Base-by-base conservation (phyloP, 2,888 invertebrate species). In the Petrophora chlorosata region DNA sequence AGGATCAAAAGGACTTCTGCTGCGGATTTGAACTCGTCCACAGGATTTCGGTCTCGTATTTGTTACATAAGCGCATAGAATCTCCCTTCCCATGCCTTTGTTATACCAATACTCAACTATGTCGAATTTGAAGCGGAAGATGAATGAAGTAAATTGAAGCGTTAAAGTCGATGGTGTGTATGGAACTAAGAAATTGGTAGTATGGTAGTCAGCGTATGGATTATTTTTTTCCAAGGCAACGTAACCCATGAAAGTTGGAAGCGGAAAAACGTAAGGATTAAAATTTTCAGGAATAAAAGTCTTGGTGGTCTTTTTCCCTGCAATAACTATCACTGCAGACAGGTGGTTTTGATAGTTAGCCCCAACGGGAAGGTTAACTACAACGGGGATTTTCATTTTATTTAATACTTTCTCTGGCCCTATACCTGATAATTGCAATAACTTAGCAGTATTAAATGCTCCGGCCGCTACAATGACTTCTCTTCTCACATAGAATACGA, bases 1-100 rank as follows among this genome's bases (percentile, higher is more conserved):
- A 23, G 85, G 77, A 3, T 92, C 90, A 1, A 67, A 58, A 0
- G 93, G 92, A 65, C 93, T 77, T 0, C 62, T 53, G 4, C 90
- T 91, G 32, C 76, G 76, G 1, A 95, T 70, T n/a, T 80, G 74
- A 1, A 95, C 59, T n/a, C 64, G 55, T 12, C 38, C 38, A 10
- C 38, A 28, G 5, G 38, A 38, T 16, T 28, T 2, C 2, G 28
- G 17, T 4, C 13, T 17, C 1, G 5, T 5, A 3, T 2, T 5
- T 1, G 16, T 9, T 12, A 38, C 3, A 7, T 12, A 13, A 5
- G 17, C 5, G 5, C 12, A 14, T 8, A 35, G 0, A 8, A n/a
- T 13, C 13, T 43, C 43, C 8, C 28, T 34, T 0, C 19, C 19
- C 1, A 5, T 14, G 3, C 12, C 12, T 7, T 26, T 14, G 5